Conservation (phyloP, 92 coral and sea anemone species). For the Umimayanthus kanabou region DNA sequence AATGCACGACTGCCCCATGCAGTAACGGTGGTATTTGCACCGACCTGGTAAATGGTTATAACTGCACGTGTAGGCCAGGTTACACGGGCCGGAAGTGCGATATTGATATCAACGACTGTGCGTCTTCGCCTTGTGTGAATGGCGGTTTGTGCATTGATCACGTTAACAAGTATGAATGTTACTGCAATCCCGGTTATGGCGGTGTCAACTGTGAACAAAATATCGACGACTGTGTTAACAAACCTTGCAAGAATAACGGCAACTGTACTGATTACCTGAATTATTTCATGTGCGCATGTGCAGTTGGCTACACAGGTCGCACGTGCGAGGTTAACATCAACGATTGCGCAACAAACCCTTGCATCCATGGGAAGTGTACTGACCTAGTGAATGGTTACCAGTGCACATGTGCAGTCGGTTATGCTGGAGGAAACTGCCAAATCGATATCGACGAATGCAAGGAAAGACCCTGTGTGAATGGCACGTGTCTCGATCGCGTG, state of each 20-base stretch:
- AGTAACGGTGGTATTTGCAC: constrained; percentile 66
- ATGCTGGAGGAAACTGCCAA: constrained; percentile 60
- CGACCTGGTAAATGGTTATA: constrained; percentile 67
- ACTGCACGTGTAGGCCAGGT: constrained; percentile 71
- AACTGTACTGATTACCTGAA: constrained; percentile 81
- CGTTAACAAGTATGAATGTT: constrained; percentile 67
- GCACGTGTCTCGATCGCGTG: constrained; percentile 69
- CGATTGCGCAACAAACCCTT: constrained; percentile 68
- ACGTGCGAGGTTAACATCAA: constrained; percentile 74
- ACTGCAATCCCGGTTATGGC: constrained; percentile 79
- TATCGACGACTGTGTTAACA: constrained; percentile 80
- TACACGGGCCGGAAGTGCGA: constrained; percentile 68
- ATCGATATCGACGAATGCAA: constrained; percentile 70
- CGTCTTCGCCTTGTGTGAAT: constrained; percentile 53
- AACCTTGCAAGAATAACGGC: constrained; percentile 70
- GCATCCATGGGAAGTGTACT: constrained; percentile 64
- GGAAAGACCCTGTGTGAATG: constrained; percentile 63
- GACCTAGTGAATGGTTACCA: constrained; percentile 70
- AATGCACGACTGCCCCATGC: constrained; percentile 78
- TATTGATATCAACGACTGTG: constrained; percentile 65
- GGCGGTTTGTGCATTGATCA: constrained; percentile 79
- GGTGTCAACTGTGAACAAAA: constrained; percentile 70
- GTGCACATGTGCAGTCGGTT: constrained; percentile 70
- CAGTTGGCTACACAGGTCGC: constrained; percentile 74
- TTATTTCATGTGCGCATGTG: constrained; percentile 68